A percentile compares a stretch with the other conserved stretches of the same genome.
phyloP scores from a whole-genome alignment of 2,888 invertebrate species.

The Dicyrtoma fusca region DNA sequence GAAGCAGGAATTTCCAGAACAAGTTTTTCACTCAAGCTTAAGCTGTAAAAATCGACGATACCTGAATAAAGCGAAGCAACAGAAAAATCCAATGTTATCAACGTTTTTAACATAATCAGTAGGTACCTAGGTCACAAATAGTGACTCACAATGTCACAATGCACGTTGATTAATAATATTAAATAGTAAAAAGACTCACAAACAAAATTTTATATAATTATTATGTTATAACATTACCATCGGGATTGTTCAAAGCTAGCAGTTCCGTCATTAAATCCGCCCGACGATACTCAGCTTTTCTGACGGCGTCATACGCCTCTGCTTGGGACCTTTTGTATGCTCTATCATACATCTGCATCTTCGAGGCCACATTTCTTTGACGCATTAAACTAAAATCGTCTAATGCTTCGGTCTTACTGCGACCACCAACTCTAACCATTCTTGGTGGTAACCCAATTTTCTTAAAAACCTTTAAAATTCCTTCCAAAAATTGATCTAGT shows the following conservation, averaged over 20 bases:
- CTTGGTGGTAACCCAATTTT: conserved; percentile 58
- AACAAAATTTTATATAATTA: background rate
- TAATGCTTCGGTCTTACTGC: conserved; percentile 67
- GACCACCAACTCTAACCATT: conserved; percentile 72
- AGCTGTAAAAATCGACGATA: conserved; percentile 41
- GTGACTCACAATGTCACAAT: background rate
- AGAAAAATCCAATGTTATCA: conserved; percentile 6
- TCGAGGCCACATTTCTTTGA: conserved; percentile 18
- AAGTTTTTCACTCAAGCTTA: conserved; percentile 26
- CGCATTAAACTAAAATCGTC: conserved; percentile 54
- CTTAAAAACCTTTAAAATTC: conserved; percentile 63
- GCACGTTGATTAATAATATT: background rate
- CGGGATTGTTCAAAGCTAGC: conserved; percentile 35
- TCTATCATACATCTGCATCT: conserved; percentile 27
- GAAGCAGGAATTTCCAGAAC: conserved; percentile 18
- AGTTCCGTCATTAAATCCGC: conserved; percentile 40
- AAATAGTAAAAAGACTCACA: background rate
- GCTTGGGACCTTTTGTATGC: conserved; percentile 18
- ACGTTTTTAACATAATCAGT: background rate
- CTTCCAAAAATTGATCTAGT: conserved; percentile 75
- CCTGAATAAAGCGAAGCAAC: too few species aligned
- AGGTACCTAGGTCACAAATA: background rate
- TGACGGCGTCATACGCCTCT: conserved; percentile 26
- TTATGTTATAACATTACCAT: conserved; percentile 30
- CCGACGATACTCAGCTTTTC: conserved; percentile 35